Evolutionary conservation across 1,140 invertebrate genomes (phyloP), one percentile per base, ranked within the genome.

Genomic region (Eumaeus atala): DNA sequence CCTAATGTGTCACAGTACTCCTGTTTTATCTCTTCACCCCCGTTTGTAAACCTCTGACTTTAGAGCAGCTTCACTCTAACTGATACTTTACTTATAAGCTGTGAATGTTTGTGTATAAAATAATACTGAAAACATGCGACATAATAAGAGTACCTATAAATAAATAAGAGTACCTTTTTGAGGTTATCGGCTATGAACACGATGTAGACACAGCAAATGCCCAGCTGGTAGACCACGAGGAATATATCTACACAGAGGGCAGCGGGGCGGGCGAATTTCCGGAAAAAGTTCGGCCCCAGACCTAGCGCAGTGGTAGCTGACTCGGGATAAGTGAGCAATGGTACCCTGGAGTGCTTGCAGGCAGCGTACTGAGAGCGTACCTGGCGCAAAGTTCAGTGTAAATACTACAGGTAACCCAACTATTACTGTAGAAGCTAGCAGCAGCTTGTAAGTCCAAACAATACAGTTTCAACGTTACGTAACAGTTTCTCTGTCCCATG

Each of bases 131-230:
- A n/a, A n/a, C n/a, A n/a, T n/a, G n/a, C n/a, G n/a, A n/a, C n/a
- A n/a, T n/a, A n/a, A n/a, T n/a, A n/a, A n/a, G n/a, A n/a, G n/a
- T 4, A 9, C 6, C 9, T 16, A 4, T 18, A 3, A 9, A 9
- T 1, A 16, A 36, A 48, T 44, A 1, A 38, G n/a, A n/a, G 0
- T 16, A 92, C 91, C 87, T 91, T 88, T 70, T 93, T 91, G 4
- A 93, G 87, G 69, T 91, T 96, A 28, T 91, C 90, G 1, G 94
- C 91, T 11, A 96, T 93, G 76, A 97, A 97, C 4, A 96, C 92
- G 21, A 95, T 92, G 84, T 97, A 97, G 1, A 96, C 94, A 69
- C 94, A 95, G 74, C 95, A 96, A 72, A 97, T 96, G 36, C 95
- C 95, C 55, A 96, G 89, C 79, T 97, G 95, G 61, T 95, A 95